Percentiles rank a stretch among this genome's conserved stretches.
Evolutionary conservation across 2,113 vertebrate genomes (phyloP).

Genomic region (Macrotis lagotis): DNA sequence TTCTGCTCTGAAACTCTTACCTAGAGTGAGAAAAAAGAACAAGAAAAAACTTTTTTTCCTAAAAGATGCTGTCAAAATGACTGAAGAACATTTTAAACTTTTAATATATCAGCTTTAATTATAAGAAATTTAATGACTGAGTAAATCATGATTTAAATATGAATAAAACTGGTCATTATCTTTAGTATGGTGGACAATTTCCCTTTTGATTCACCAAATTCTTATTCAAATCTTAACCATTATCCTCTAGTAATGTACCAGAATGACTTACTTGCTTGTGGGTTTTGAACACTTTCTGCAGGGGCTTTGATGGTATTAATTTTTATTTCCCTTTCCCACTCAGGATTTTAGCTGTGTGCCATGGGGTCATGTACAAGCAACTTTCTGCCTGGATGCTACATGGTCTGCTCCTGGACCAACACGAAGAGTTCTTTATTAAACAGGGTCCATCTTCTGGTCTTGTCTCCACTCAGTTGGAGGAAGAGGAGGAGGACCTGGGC

Average conservation of each 20-base stretch:
- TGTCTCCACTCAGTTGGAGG: constrained; percentile 88
- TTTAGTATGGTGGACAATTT: constrained; percentile 51
- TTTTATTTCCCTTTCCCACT: constrained; percentile 32
- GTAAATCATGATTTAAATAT: constrained; percentile 17
- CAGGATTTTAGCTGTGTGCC: constrained; percentile 96
- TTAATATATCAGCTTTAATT: not conserved
- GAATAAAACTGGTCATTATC: constrained; percentile 54
- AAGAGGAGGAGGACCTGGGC: constrained; percentile 96
- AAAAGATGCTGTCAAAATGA: constrained; percentile 47
- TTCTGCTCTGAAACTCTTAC: constrained; percentile 43
- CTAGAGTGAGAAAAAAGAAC: not conserved
- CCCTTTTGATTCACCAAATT: constrained; percentile 6
- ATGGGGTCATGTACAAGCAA: constrained; percentile 99
- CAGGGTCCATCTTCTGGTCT: constrained; percentile 94
- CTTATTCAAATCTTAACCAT: not conserved
- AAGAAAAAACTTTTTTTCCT: constrained; percentile 15
- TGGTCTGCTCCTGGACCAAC: constrained; percentile 94
- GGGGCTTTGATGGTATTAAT: not conserved
- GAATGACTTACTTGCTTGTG: not conserved
- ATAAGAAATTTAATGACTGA: constrained; percentile 44
- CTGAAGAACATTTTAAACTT: constrained; percentile 45
- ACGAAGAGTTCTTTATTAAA: constrained; percentile 97
- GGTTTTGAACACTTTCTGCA: not conserved
- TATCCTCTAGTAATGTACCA: not conserved
- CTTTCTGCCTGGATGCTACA: constrained; percentile 99